Base-by-base conservation (phyloP, 2,888 invertebrate genomes). In the Calliscelio sp. region DNA sequence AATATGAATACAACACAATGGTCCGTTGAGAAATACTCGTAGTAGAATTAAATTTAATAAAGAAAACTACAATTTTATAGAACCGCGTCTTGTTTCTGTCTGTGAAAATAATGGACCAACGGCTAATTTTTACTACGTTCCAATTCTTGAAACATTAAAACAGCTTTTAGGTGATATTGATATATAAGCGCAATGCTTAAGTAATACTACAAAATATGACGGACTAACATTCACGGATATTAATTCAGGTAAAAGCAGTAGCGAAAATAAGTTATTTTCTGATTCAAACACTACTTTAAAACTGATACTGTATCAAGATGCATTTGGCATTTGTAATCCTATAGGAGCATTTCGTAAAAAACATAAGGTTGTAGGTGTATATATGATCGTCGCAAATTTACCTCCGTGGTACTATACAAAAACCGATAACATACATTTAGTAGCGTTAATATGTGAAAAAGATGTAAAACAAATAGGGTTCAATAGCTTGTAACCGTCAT, bases 361-460 rank as follows among this genome's bases (percentile, higher is more conserved):
- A 71, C 71, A 71, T 22, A 71, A 71, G 24, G 25, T 71, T 35
- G 25, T 44, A 1, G 59, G 59, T 0, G 16, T 71, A 24, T 71
- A 71, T 24, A 35, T 59, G 46, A 32, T 25, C 35, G 22, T 71
- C 25, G 44, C 59, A 4, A 71, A 71, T 49, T n/a, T 71, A 16
- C 22, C 24, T 46, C 49, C 46, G 4, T 71, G 71, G 71, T 71
- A 38, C 25, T 71, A 57, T 32, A 38, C 44, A 2, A 71, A 32
- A 20, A 4, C 57, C 14, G 10, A 70, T 35, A 70, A 70, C 28
- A 55, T 70, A 11, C 38, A 70, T 55, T 70, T 55, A 28, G 68
- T 70, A 2, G 38, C 51, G 7, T 53, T 63, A 41, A 20, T 20
- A 25, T 63, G 28, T 73, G 86, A 87, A 61, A 85, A 85, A 24